These are phyloP conservation scores for Stenchaetothrips biformis DNA, from an alignment of 2,888 invertebrate genomes.

Conservation along the genomic window DNA sequence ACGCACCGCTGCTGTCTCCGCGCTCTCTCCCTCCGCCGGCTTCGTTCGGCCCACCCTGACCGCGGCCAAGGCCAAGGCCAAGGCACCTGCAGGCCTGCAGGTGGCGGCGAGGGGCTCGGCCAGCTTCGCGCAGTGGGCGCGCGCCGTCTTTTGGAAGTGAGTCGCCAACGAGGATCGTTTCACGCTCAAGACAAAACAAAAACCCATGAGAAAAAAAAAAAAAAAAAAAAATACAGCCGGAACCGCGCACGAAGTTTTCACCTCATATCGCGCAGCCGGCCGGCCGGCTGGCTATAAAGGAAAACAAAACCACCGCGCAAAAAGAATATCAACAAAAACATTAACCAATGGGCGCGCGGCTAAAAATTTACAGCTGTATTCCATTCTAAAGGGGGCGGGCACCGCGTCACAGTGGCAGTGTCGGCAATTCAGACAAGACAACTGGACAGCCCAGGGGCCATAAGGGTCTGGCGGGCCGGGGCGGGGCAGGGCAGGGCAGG, in stretches of 20 bases:
- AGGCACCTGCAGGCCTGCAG: background rate
- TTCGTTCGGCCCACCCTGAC: background rate
- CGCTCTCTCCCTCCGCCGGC: background rate
- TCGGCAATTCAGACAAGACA: background rate
- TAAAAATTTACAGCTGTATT: too few species aligned
- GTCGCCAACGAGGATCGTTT: too few species aligned
- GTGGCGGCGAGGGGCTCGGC: background rate
- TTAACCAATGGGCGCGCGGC: too few species aligned
- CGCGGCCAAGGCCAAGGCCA: background rate
- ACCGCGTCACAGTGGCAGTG: too few species aligned
- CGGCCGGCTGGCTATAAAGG: too few species aligned
- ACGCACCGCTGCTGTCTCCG: background rate
- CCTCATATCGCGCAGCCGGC: too few species aligned
- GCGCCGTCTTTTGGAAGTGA: background rate
- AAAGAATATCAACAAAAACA: too few species aligned
- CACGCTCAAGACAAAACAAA: too few species aligned
- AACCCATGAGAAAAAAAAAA: background rate
- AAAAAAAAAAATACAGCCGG: too few species aligned
- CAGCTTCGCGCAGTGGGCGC: background rate
- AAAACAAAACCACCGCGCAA: too few species aligned
- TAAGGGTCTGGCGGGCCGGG: background rate
- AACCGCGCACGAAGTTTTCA: too few species aligned
- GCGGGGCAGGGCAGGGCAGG: background rate
- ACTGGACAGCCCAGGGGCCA: slow-evolving; percentile 1
- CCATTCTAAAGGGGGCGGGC: too few species aligned